Evolutionary conservation across 2,888 invertebrate genomes (phyloP).

Genomic region (Sinohyriopsis cumingii): DNA sequence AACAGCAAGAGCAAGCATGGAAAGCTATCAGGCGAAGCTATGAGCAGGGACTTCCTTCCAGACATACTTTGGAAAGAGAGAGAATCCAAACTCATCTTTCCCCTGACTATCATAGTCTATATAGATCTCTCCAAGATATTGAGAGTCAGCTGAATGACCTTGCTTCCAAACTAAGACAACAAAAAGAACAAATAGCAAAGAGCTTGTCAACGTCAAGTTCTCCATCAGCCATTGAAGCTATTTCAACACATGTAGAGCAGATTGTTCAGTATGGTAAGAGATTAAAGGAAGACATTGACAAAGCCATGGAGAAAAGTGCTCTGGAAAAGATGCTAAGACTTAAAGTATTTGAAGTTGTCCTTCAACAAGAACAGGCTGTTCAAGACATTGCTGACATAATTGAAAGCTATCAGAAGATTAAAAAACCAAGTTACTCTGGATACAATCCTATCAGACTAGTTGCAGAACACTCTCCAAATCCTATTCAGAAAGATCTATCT

Average conservation of each 20-base stretch:
- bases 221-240: background rate
- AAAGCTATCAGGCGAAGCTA: no score
- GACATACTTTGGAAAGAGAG: constrained; percentile 1
- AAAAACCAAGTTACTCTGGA: background rate
- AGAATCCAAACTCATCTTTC: no score
- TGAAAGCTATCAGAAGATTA: constrained; percentile 9
- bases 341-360: constrained; percentile 24
- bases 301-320: constrained; percentile 9
- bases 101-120: no score
- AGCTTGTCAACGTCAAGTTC: background rate
- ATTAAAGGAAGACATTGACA: constrained; percentile 10
- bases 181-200: no score
- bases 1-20: no score
- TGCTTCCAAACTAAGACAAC: no score
- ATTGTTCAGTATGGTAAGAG: constrained; percentile 3
- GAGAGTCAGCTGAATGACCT: no score
- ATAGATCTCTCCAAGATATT: no score
- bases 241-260: background rate
- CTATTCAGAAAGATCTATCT: no score
- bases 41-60: background rate
- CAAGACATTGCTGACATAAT: constrained; percentile 15
- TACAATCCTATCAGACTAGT: no score
- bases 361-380: constrained; percentile 19
- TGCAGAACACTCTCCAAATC: no score
- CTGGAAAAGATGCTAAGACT: constrained; percentile 20